Evolutionary conservation across 2,797 vertebrate species (phyloP), one percentile per base, ranked within the genome.

Genomic region (Antennarius maculatus): DNA sequence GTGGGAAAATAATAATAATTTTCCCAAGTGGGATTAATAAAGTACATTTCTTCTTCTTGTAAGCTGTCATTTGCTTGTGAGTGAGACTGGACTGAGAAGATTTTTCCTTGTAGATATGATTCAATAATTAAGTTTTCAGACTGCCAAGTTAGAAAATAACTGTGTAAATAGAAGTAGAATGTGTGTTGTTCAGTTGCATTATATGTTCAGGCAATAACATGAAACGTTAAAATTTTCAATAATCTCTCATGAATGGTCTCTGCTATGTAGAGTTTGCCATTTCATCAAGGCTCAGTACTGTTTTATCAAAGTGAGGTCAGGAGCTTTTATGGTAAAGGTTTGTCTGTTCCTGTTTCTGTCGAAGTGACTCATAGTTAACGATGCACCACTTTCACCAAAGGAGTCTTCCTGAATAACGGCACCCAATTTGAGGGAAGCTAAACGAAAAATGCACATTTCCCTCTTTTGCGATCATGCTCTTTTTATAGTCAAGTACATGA

Each of bases 351-450:
- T 75, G 79, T 65, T 75, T 76, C 59, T 71, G 68, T 74, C 54
- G 49, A 52, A 59, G 59, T 92, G 91, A 94, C 88, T 94, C 92
- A 93, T 79, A 81, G 79, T 87, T 79, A 89, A 91, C 92, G 91
- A 91, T 83, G 82, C 83, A 66, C 84, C 62, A 85, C 92, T 93
- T 92, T 92, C 86, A 83, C 91, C 70, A 76, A 77, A 8, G 69
- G 90, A 93, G 66, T 94, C 91, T 93, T 90, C 76, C 46, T 59
- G 59, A 88, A 89, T 82, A 87, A 89, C 85, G 89, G 81, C 65
- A 50, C 69, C 78, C 82, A 66, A 82, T 74, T 83, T 67, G 59
- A 71, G 72, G 61, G 29, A 17, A 63, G 54, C 59, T 39, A 67
- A 76, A 73, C 18, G 61, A 86, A 84, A 77, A 55, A 51, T 46